phyloP scores from a whole-genome alignment of 92 coral and sea anemone species.

The Heteractis magnifica region DNA sequence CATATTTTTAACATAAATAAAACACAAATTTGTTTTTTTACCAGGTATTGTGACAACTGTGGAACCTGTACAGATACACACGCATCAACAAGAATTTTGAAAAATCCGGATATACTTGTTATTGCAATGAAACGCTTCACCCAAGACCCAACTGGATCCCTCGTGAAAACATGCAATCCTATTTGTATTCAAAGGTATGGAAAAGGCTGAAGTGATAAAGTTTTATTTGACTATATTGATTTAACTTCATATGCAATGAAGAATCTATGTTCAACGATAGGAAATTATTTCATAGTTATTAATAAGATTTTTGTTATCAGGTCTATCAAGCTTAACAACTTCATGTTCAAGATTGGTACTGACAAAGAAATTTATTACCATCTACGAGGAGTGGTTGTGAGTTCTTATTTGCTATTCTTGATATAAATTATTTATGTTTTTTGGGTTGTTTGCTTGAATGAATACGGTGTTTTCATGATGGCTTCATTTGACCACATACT shows the following conservation, averaged over 20 bases:
- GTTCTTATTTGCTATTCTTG: neutral
- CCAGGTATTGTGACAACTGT: slow-evolving; percentile 6
- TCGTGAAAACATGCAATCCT: neutral
- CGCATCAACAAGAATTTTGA: neutral
- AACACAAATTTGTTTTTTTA: too few species aligned
- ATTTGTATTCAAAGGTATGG: neutral
- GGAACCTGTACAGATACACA: neutral
- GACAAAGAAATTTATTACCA: neutral
- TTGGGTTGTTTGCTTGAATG: neutral
- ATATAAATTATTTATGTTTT: neutral
- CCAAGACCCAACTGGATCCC: neutral
- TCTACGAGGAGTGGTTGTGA: neutral
- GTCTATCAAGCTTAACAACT: neutral
- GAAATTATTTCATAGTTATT: too few species aligned
- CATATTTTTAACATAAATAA: too few species aligned
- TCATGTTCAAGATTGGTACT: neutral
- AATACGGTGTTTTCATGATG: too few species aligned
- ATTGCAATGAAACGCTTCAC: neutral
- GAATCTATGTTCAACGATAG: too few species aligned
- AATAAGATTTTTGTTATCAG: neutral
- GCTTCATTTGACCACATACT: too few species aligned
- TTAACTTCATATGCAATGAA: too few species aligned
- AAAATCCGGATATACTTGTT: neutral
- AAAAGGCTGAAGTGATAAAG: neutral
- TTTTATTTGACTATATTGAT: neutral